Percentiles rank a stretch among this genome's conserved stretches.
phyloP scores from a whole-genome alignment of 2,888 invertebrate species.

The Nymphalis urticae region DNA sequence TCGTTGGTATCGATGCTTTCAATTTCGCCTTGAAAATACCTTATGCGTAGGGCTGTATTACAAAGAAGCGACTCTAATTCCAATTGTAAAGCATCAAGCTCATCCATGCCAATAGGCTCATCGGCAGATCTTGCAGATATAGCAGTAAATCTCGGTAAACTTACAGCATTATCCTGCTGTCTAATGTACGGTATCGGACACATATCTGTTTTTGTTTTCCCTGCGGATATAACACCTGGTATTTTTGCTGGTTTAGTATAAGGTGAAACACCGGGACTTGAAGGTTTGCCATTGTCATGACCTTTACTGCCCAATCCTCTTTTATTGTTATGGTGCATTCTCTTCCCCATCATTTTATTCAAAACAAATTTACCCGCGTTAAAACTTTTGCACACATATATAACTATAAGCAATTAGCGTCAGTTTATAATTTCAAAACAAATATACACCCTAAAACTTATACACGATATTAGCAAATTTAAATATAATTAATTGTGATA shows the following conservation, averaged over 20 bases:
- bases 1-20: slow-evolving; percentile 84
- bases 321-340: slow-evolving; percentile 78
- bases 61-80: slow-evolving; percentile 93
- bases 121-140: slow-evolving; percentile 85
- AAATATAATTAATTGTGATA: not conserved
- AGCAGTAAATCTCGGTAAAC: slow-evolving; percentile 85
- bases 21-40: slow-evolving; percentile 89
- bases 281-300: slow-evolving; percentile 75
- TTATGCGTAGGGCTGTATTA: slow-evolving; percentile 89
- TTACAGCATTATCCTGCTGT: slow-evolving; percentile 84
- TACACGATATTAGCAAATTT: not conserved
- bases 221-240: slow-evolving; percentile 65
- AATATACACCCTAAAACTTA: not conserved
- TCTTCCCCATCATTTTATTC: slow-evolving; percentile 72
- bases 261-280: slow-evolving; percentile 75
- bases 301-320: slow-evolving; percentile 76
- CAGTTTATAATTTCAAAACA: slow-evolving; percentile 24
- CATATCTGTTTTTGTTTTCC: slow-evolving; percentile 70
- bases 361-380: slow-evolving; percentile 69
- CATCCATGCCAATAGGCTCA: slow-evolving; percentile 92
- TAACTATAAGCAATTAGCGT: slow-evolving; percentile 37
- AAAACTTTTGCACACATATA: slow-evolving; percentile 49
- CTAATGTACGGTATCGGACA: slow-evolving; percentile 85
- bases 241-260: slow-evolving; percentile 75
- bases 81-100: slow-evolving; percentile 91